Base-by-base conservation (phyloP, 2,797 vertebrate species). In the Tiaroga cobitis region DNA sequence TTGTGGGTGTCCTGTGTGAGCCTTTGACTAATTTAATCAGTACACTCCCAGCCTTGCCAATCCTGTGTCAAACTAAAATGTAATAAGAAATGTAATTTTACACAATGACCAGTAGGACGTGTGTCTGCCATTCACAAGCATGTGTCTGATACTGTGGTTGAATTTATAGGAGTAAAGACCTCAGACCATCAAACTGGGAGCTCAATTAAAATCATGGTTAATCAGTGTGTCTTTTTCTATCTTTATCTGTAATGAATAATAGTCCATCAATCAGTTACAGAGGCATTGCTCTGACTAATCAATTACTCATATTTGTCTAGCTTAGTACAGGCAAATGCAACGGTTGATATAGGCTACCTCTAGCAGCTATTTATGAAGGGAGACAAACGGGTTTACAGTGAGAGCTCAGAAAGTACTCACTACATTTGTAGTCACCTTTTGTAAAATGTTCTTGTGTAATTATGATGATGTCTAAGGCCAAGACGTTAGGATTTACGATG, bases 271-370 rank as follows among this genome's bases (percentile, higher is more conserved):
- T 91, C 90, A 93, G 92, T 93, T 91, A 92, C 89, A 91, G 87
- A 83, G 91, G 91, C 88, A 81, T 92, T 90, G 90, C 90, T 91
- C 91, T 89, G 88, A 93, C 92, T 93, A 93, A 91, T 94, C 94
- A 94, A 94, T 95, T 95, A 93, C 93, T 94, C 91, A 94, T 94
- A 92, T 92, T 92, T 90, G 92, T 93, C 92, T 93, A 92, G 93
- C 93, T 94, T 93, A 94, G 93, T 93, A 93, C 92, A 93, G 90
- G 91, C 90, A 92, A 93, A 91, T 92, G 89, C 90, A 90, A 92
- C 91, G 86, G 90, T 85, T 90, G 87, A 92, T 43, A 21, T 63
- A 6, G 37, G 37, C 37, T 34, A 93, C 89, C 92, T 91, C 93
- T 92, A 93, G 89, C 91, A 89, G 89, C 86, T 90, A 89, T 91